phyloP scores from a whole-genome alignment of 2,888 invertebrate genomes.

The Augiades crinisus region DNA sequence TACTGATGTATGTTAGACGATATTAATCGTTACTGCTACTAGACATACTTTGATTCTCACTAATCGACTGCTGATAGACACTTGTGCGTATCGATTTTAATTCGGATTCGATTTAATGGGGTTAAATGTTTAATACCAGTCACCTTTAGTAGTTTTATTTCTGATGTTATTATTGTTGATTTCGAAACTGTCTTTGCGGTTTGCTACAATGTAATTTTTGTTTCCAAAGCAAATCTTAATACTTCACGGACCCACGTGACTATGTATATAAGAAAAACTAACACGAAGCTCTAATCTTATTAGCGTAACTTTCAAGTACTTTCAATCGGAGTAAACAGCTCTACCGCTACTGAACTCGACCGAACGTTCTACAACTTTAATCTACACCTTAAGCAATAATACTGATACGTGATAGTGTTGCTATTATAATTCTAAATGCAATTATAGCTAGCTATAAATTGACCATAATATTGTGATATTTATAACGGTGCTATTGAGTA shows the following conservation, averaged over 20 bases:
- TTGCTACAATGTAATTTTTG: neutral
- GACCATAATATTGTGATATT: constrained; percentile 37
- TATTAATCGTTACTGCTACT: constrained; percentile 47
- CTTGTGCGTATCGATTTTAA: constrained; percentile 23
- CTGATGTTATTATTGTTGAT: neutral
- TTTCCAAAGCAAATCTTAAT: neutral
- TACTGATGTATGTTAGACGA: constrained; percentile 46
- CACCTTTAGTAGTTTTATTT: constrained; percentile 48
- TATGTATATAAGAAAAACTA: neutral
- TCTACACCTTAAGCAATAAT: neutral
- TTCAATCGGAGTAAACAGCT: neutral
- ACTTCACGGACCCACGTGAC: neutral
- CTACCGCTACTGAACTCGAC: constrained; percentile 8
- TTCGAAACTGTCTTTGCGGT: neutral
- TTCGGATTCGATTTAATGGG: constrained; percentile 21
- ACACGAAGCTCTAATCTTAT: constrained; percentile 16
- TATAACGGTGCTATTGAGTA: constrained; percentile 42
- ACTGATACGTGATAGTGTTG: neutral
- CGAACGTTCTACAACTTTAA: neutral
- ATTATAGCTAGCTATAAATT: neutral
- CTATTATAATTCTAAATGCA: neutral
- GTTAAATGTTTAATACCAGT: constrained; percentile 52
- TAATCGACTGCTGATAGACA: neutral
- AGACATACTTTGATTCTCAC: constrained; percentile 63
- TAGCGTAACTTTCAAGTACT: constrained; percentile 6